Conservation (phyloP, 2,113 vertebrate genomes). For the Solea solea region DNA sequence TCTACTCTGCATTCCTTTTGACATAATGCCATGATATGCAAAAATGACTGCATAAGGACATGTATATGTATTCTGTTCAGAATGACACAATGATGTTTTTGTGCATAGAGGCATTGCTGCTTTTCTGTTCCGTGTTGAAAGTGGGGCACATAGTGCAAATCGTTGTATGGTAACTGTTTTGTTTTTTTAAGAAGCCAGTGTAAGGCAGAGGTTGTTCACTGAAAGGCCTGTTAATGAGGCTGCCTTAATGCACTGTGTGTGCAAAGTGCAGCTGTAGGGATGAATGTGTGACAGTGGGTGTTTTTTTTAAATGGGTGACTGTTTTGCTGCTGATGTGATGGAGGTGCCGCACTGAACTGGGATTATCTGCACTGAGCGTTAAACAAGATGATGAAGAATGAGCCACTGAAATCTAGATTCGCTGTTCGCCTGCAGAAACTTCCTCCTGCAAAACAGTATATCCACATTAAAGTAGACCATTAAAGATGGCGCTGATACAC, state of each 20-base stretch:
- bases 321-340: not conserved
- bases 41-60: constrained; percentile 6
- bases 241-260: constrained; percentile 2
- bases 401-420: not conserved
- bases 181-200: constrained; percentile 5
- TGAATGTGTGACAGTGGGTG: constrained; percentile 15
- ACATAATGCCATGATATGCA: not conserved
- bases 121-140: constrained; percentile 3
- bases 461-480: not conserved
- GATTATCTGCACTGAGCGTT: not conserved
- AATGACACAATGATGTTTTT: not conserved
- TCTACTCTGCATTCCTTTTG: too few relatives aligned
- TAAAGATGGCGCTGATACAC: not conserved
- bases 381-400: not conserved
- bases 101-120: not conserved
- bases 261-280: constrained; percentile 7
- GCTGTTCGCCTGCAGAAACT: not conserved
- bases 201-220: constrained; percentile 5
- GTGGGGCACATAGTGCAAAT: constrained; percentile 9
- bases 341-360: not conserved
- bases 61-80: not conserved
- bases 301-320: not conserved
- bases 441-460: not conserved
- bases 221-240: constrained; percentile 36
- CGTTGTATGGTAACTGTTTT: constrained; percentile 1